Percentiles rank a stretch among this genome's conserved stretches.
These are phyloP conservation scores for Aporophyla nigra DNA, from an alignment of 2,888 invertebrate species.

Conservation along the genomic window DNA sequence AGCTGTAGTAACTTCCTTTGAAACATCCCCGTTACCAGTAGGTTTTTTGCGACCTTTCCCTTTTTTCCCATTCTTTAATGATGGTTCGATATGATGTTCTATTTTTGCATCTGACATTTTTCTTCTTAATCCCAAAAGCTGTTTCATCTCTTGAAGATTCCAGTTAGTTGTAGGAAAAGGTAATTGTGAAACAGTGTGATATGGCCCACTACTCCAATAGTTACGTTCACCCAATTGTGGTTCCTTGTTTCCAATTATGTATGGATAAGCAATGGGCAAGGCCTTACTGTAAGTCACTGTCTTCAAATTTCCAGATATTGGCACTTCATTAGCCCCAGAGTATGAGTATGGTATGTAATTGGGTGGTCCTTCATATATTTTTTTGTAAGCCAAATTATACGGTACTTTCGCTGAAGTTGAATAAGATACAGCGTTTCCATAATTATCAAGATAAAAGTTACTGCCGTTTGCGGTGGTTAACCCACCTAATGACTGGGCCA, in stretches of 20 bases:
- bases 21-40: background rate
- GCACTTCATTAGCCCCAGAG: background rate
- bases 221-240: background rate
- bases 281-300: background rate
- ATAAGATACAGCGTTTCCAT: constrained; percentile 5
- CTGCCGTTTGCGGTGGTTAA: constrained; percentile 16
- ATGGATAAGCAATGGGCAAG: background rate
- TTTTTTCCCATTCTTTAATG: constrained; percentile 17
- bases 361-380: constrained; percentile 19
- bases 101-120: constrained; percentile 40
- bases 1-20: background rate
- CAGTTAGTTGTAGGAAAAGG: constrained; percentile 26
- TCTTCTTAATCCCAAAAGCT: constrained; percentile 23
- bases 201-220: constrained; percentile 35
- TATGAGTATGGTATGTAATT: constrained; percentile 16
- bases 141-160: constrained; percentile 6
- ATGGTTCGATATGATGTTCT: constrained; percentile 44
- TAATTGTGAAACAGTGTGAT: constrained; percentile 16
- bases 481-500: background rate
- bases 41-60: background rate
- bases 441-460: background rate
- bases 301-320: background rate
- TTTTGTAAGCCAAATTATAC: constrained; percentile 14
- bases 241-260: background rate
- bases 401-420: background rate